These are phyloP conservation scores for Dicyrtoma fusca DNA, from an alignment of 2,888 invertebrate genomes.

Conservation along the genomic window DNA sequence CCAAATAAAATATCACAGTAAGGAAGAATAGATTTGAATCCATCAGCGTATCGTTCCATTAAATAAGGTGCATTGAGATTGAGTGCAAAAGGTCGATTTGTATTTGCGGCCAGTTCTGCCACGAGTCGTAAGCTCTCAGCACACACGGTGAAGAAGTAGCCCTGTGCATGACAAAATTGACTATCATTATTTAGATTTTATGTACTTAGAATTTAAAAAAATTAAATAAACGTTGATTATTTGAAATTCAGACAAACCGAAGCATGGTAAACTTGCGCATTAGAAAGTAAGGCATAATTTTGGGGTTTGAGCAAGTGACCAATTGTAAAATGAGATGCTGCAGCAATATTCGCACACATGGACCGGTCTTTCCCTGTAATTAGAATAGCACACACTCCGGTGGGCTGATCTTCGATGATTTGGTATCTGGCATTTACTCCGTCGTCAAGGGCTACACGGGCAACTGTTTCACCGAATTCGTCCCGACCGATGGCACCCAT, in stretches of 20 bases:
- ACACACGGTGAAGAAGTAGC: constrained; percentile 95
- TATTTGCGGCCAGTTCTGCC: constrained; percentile 75
- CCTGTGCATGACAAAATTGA: too few species aligned
- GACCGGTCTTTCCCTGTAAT: constrained; percentile 88
- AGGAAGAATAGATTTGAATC: constrained; percentile 78
- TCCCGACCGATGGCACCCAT: constrained; percentile 95
- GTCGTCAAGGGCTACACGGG: constrained; percentile 74
- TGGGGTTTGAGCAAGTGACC: constrained; percentile 78
- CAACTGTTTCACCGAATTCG: constrained; percentile 80
- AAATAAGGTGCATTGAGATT: constrained; percentile 97
- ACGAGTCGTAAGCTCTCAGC: constrained; percentile 82
- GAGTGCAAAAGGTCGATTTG: constrained; percentile 79
- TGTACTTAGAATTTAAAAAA: constrained; percentile 48
- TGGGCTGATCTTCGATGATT: constrained; percentile 73
- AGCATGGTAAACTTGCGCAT: constrained; percentile 82
- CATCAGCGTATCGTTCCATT: constrained; percentile 80
- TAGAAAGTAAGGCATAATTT: constrained; percentile 74
- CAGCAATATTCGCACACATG: constrained; percentile 92
- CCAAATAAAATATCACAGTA: constrained; percentile 95
- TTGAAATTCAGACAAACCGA: too few species aligned
- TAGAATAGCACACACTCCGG: constrained; percentile 90
- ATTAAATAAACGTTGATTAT: too few species aligned
- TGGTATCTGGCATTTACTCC: constrained; percentile 91
- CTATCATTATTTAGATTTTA: too few species aligned
- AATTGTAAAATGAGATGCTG: constrained; percentile 65